Conservation (phyloP, 1,140 invertebrate species). For the Diabrotica undecimpunctata region DNA sequence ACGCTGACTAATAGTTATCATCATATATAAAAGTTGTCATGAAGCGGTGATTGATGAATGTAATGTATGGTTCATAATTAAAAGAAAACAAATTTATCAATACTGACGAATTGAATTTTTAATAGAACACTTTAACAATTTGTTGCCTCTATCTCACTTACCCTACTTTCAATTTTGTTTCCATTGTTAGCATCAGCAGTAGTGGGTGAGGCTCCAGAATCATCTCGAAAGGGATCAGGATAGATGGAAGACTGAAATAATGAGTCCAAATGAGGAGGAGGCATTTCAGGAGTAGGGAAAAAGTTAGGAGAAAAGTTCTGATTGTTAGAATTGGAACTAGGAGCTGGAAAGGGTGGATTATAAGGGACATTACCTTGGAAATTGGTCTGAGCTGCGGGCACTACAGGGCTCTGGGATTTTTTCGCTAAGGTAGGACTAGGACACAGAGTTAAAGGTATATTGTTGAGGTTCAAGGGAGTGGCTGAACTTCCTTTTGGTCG, state of each 20-base stretch:
- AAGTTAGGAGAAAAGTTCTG: slow-evolving; percentile 27
- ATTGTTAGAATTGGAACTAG: slow-evolving; percentile 14
- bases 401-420: slow-evolving; percentile 44
- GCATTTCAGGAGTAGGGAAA: slow-evolving; percentile 27
- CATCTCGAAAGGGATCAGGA: slow-evolving; percentile 61
- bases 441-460: slow-evolving; percentile 50
- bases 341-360: slow-evolving; percentile 40
- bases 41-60: too few species aligned
- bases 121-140: too few species aligned
- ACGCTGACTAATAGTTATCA: too few species aligned
- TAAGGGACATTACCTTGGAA: slow-evolving; percentile 31
- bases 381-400: slow-evolving; percentile 21
- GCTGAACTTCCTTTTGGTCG: slow-evolving; percentile 67
- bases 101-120: too few species aligned
- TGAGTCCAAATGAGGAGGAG: slow-evolving; percentile 30
- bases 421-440: slow-evolving; percentile 49
- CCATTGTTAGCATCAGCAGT: slow-evolving; percentile 26
- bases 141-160: background rate
- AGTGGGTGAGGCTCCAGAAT: slow-evolving; percentile 33
- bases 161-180: slow-evolving; percentile 19
- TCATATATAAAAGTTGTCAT: too few species aligned
- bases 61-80: too few species aligned
- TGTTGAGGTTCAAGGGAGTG: slow-evolving; percentile 46
- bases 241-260: slow-evolving; percentile 53
- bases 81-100: too few species aligned